Conservation (phyloP, 2,113 vertebrate species). For the Origma solitaria region DNA sequence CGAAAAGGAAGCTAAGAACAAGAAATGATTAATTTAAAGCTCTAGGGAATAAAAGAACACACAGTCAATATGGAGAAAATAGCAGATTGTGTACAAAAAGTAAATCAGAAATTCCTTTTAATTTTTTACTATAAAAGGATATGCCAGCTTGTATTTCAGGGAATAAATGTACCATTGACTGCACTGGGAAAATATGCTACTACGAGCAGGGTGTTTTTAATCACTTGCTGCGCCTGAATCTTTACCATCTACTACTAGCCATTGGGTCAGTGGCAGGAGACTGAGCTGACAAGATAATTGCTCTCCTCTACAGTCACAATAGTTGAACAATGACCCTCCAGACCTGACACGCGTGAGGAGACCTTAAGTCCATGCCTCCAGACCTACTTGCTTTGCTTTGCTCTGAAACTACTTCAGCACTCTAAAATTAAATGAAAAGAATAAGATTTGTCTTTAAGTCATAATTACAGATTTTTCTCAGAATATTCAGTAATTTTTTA, state of each 20-base stretch:
- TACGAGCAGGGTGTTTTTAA: neutral
- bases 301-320: neutral
- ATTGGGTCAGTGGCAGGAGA: neutral
- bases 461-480: neutral
- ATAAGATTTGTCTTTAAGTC: neutral
- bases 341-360: neutral
- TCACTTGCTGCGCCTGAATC: neutral
- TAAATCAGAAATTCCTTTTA: neutral
- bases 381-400: neutral
- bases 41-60: neutral
- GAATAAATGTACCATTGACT: neutral
- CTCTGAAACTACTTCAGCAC: neutral
- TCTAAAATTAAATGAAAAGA: neutral
- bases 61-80: neutral
- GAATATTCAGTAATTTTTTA: neutral
- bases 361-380: neutral
- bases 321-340: neutral
- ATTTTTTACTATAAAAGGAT: neutral
- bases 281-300: neutral
- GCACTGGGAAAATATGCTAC: neutral
- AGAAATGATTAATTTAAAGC: neutral
- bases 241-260: neutral
- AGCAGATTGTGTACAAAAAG: neutral
- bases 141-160: neutral
- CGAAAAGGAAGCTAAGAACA: neutral